Base-by-base conservation (phyloP, 2,888 invertebrate genomes). In the Anthoptus insignis region DNA sequence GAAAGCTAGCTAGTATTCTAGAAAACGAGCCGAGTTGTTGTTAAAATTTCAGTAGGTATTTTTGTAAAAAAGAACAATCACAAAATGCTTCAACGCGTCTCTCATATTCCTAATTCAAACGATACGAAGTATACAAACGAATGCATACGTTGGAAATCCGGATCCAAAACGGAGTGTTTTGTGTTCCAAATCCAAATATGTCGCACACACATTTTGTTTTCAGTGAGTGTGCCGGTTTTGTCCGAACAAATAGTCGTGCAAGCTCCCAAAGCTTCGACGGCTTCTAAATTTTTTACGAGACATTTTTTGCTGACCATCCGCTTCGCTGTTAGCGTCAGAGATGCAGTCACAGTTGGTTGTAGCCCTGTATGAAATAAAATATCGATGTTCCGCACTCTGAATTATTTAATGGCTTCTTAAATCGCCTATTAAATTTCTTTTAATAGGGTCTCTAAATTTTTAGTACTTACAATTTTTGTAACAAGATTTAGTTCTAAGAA, bases 201-300 rank as follows among this genome's bases (percentile, higher is more conserved):
- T 72, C 98, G 98, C 53, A 99, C 99, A 52, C 98, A 98, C 99
- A 99, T 99, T 83, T 99, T 95, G 94, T 99, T 99, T 90, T 99
- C 99, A 3, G 99, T 99, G 52, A 99, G 94, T 7, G 99, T 99
- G 69, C 99, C 99, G 65, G 99, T 99, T 92, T 99, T 99, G 91
- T 99, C 99, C 2, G 99, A 99, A 93, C 99, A 99, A 89, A 99
- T 99, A 68, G 98, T 99, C 63, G 98, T 98, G 60, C 99, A 99
- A 9, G 99, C 99, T 42, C 99, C 99, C 60, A 99, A 94, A 1
- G 99, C 99, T 93, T 99, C 99, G 24, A 99, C 99, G 74, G 99
- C 99, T 93, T 99, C 99, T 86, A 99, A 95, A 91, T 99, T 99
- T 95, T 99, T 99, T 0, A 99, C 99, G 78, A 99, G 93, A 82